These are phyloP conservation scores for Drosophila busckii DNA, from an alignment of 1,140 invertebrate genomes.

Conservation along the genomic window DNA sequence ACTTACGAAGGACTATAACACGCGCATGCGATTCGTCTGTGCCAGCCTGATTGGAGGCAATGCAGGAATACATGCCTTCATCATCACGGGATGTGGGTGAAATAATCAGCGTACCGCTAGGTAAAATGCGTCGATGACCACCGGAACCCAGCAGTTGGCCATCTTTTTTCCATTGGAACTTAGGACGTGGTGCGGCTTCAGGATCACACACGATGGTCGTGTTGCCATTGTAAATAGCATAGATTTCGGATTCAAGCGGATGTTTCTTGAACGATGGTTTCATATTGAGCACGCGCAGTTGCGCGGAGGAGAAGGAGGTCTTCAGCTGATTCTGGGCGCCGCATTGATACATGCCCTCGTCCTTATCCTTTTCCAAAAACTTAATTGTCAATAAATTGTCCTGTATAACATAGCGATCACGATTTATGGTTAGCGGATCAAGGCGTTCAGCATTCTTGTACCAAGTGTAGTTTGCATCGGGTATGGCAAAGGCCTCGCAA, in stretches of 20 bases:
- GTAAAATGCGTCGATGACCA: slow-evolving; percentile 88
- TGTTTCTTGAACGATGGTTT: slow-evolving; percentile 94
- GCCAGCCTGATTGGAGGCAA: slow-evolving; percentile 91
- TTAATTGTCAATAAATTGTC: slow-evolving; percentile 93
- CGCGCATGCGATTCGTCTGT: slow-evolving; percentile 88
- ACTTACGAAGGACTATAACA: slow-evolving; percentile 91
- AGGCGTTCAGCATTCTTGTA: slow-evolving; percentile 91
- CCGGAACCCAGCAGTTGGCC: slow-evolving; percentile 88
- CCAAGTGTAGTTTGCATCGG: slow-evolving; percentile 96
- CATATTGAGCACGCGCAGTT: slow-evolving; percentile 91
- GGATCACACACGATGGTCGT: slow-evolving; percentile 95
- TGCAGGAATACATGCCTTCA: slow-evolving; percentile 93
- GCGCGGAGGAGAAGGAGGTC: slow-evolving; percentile 91
- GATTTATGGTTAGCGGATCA: slow-evolving; percentile 84
- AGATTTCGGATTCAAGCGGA: slow-evolving; percentile 92
- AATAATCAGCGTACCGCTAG: slow-evolving; percentile 92
- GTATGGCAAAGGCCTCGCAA: slow-evolving; percentile 97
- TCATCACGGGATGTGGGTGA: slow-evolving; percentile 91
- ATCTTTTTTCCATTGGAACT: slow-evolving; percentile 95
- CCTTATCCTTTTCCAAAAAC: slow-evolving; percentile 86
- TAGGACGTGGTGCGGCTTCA: slow-evolving; percentile 94
- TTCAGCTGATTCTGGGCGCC: slow-evolving; percentile 93
- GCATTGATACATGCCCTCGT: slow-evolving; percentile 98
- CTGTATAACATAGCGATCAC: slow-evolving; percentile 87
- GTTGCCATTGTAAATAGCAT: slow-evolving; percentile 94